A percentile compares a stretch with the other conserved stretches of the same genome.
phyloP scores from a whole-genome alignment of 2,113 vertebrate species.

The Leptobrachium leishanense region DNA sequence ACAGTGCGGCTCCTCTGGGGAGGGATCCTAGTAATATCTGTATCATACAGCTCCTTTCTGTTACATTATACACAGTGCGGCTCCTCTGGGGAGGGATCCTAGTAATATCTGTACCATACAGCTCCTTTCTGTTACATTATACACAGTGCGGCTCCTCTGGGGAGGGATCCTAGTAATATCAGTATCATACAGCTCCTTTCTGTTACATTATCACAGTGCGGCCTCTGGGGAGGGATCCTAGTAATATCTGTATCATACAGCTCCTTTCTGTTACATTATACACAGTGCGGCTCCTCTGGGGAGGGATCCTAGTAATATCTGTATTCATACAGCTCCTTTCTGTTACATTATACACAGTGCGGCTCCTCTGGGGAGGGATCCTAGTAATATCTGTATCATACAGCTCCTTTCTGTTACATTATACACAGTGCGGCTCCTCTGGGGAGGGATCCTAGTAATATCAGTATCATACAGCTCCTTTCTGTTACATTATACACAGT shows the following conservation, averaged over 20 bases:
- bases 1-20: neutral
- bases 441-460: constrained; percentile 5
- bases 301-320: neutral
- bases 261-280: constrained; percentile 10
- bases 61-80: neutral
- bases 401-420: constrained; percentile 7
- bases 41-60: constrained; percentile 4
- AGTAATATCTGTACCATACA: constrained; percentile 4
- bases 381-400: neutral
- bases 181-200: neutral
- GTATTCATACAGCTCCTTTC: constrained; percentile 1
- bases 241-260: constrained; percentile 13
- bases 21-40: neutral
- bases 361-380: constrained; percentile 7
- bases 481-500: constrained; percentile 1
- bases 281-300: neutral
- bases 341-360: constrained; percentile 1
- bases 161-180: neutral
- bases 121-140: neutral
- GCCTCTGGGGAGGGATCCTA: constrained; percentile 6
- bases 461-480: neutral
- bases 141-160: neutral
- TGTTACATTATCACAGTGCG: constrained; percentile 2
- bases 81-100: neutral
- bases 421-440: neutral